phyloP scores from a whole-genome alignment of 1,140 invertebrate species.

The Caerostris darwini region DNA sequence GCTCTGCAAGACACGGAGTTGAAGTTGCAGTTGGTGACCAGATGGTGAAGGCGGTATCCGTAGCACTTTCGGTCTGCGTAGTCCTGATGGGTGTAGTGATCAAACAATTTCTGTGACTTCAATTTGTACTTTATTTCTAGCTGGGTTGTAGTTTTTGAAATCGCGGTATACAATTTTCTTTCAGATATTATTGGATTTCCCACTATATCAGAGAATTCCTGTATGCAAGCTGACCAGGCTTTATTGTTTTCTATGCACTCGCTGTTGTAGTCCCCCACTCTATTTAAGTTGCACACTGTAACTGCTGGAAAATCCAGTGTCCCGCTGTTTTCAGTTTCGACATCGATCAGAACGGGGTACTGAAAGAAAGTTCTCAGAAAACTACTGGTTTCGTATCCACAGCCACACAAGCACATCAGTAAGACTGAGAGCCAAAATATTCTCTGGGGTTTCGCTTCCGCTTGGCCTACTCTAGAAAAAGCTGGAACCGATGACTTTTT shows the following conservation, averaged over 20 bases:
- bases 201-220: fast-evolving
- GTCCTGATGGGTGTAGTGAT: background rate
- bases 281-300: constrained; percentile 40
- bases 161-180: background rate
- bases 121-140: background rate
- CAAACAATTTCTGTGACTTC: background rate
- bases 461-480: background rate
- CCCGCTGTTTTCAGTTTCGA: background rate
- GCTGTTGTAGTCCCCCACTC: background rate
- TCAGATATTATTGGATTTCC: background rate
- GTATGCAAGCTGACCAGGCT: background rate
- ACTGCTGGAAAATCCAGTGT: background rate
- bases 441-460: background rate
- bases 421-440: background rate
- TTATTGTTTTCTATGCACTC: background rate
- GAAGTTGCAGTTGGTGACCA: background rate
- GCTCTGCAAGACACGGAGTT: background rate
- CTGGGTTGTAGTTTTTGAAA: background rate
- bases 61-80: background rate
- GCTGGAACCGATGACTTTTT: background rate
- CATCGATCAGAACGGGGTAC: constrained; percentile 28
- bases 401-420: background rate
- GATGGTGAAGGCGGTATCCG: background rate
- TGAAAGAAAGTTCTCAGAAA: background rate
- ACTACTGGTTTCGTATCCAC: background rate